Conservation (phyloP, 92 coral and sea anemone genomes). For the Bergia puertoricense region DNA sequence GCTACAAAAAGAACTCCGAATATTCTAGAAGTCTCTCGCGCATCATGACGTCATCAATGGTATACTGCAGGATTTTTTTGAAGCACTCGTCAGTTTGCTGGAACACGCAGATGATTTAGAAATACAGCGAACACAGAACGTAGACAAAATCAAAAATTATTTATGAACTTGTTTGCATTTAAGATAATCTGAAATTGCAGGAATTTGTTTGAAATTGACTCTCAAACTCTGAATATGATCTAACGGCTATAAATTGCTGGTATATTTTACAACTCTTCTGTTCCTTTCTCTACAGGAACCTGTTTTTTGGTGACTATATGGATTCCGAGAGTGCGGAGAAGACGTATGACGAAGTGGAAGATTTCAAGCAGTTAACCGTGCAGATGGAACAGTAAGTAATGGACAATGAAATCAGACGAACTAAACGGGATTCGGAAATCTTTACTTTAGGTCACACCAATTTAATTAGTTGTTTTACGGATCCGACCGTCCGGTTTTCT, state of each 20-base stretch:
- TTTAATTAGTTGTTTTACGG: no score
- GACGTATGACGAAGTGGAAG: constrained; percentile 90
- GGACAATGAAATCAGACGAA: not conserved
- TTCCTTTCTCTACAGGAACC: constrained; percentile 57
- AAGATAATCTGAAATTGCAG: not conserved
- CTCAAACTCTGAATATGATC: not conserved
- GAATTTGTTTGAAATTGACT: not conserved
- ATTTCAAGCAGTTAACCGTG: constrained; percentile 70
- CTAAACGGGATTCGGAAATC: not conserved
- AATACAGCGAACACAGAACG: not conserved
- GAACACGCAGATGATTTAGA: not conserved
- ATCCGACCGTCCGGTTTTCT: no score
- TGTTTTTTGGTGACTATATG: constrained; percentile 99
- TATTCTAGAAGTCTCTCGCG: constrained; percentile 20
- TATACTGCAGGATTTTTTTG: not conserved
- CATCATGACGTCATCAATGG: constrained; percentile 32
- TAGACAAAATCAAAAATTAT: not conserved
- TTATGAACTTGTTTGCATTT: not conserved
- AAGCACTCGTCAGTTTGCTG: not conserved
- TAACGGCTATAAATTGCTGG: not conserved
- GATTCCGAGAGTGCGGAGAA: constrained; percentile 82
- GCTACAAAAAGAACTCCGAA: not conserved
- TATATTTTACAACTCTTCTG: not conserved
- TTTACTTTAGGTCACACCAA: no score
- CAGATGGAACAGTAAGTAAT: constrained; percentile 90